These are phyloP conservation scores for Xestia xanthographa DNA, from an alignment of 2,888 invertebrate species.

Conservation along the genomic window DNA sequence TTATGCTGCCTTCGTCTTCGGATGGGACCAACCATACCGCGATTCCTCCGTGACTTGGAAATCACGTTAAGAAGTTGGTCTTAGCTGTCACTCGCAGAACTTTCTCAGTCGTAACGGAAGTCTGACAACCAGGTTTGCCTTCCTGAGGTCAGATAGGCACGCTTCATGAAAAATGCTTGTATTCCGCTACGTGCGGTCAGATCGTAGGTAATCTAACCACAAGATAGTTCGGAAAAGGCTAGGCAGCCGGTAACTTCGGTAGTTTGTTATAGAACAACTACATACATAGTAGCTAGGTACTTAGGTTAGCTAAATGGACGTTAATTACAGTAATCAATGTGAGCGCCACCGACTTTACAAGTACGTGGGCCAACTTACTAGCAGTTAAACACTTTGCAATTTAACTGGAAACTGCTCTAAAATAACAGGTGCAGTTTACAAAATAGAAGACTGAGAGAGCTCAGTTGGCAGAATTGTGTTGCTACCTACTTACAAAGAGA, in stretches of 20 bases:
- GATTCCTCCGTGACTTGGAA: neutral
- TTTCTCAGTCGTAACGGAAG: neutral
- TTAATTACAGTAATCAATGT: slow-evolving; percentile 15
- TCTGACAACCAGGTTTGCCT: neutral
- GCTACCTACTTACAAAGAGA: neutral
- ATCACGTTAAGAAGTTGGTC: neutral
- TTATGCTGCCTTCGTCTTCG: no score
- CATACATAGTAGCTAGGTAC: neutral
- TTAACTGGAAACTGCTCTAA: slow-evolving; percentile 2
- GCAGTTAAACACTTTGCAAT: neutral
- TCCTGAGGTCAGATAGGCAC: neutral
- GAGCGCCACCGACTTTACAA: neutral
- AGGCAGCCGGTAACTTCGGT: neutral
- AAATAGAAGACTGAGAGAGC: neutral
- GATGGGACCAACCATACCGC: neutral
- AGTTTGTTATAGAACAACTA: neutral
- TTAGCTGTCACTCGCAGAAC: neutral
- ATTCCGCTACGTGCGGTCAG: neutral
- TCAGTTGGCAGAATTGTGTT: neutral
- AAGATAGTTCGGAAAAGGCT: neutral
- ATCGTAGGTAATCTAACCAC: neutral
- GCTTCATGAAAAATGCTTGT: neutral
- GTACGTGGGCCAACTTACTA: neutral
- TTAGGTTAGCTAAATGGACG: neutral
- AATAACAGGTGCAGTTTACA: slow-evolving; percentile 7